Conservation (phyloP, 2,888 invertebrate species). For the Melanargia galathea region DNA sequence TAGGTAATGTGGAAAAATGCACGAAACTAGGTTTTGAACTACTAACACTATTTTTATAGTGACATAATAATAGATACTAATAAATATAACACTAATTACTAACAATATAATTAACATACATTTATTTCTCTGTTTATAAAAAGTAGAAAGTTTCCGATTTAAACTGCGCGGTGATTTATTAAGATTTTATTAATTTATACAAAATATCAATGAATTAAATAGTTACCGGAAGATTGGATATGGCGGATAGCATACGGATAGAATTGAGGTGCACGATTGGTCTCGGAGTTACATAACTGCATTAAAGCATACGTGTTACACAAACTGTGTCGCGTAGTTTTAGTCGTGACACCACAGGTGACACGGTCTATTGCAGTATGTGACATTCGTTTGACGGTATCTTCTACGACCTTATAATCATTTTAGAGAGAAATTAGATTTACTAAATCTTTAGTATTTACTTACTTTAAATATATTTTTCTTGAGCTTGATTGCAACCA, state of each 20-base stretch:
- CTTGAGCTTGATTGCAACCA: not conserved
- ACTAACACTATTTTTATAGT: not conserved
- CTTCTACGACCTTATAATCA: not conserved
- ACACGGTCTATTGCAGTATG: constrained; percentile 1
- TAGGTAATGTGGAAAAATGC: not conserved
- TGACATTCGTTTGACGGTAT: not conserved
- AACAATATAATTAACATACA: not conserved
- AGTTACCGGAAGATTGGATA: constrained; percentile 28
- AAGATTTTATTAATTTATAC: constrained; percentile 20
- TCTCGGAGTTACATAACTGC: constrained; percentile 2
- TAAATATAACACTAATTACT: too few relatives aligned
- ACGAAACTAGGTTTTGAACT: not conserved
- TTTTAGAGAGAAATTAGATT: not conserved
- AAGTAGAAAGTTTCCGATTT: constrained; percentile 5
- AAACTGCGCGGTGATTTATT: constrained; percentile 9
- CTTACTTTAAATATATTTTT: not conserved
- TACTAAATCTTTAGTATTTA: not conserved
- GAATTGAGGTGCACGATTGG: constrained; percentile 9
- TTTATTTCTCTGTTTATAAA: not conserved
- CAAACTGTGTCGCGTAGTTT: constrained; percentile 15
- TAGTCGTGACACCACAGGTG: constrained; percentile 4
- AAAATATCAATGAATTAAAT: constrained; percentile 17
- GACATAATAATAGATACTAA: constrained; percentile 7
- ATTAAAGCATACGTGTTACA: constrained; percentile 14
- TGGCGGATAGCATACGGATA: not conserved